phyloP scores from a whole-genome alignment of 2,113 vertebrate species.

The Thomomys bottae region DNA sequence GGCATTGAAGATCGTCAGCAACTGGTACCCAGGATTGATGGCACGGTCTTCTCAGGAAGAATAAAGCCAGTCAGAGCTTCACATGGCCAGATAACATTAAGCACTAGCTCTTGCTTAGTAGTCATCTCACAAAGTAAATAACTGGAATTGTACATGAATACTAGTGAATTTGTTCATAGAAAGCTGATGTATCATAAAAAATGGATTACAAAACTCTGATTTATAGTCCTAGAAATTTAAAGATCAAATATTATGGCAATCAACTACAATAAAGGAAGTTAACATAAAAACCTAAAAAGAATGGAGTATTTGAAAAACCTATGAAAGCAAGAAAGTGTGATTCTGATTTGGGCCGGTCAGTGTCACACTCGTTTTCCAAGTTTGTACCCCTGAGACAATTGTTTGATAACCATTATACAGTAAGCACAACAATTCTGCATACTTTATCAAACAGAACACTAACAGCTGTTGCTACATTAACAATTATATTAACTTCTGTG shows the following conservation, averaged over 20 bases:
- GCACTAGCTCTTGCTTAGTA: slow-evolving; percentile 45
- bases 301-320: slow-evolving; percentile 57
- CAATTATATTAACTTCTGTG: slow-evolving; percentile 58
- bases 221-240: background rate
- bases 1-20: background rate
- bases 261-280: background rate
- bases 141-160: slow-evolving; percentile 50
- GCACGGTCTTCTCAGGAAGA: background rate
- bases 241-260: background rate
- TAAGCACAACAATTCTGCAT: slow-evolving; percentile 81
- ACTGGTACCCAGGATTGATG: background rate
- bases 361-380: slow-evolving; percentile 81
- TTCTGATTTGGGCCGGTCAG: slow-evolving; percentile 83
- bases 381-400: slow-evolving; percentile 88
- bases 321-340: slow-evolving; percentile 32
- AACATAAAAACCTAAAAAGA: background rate
- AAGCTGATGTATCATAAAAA: slow-evolving; percentile 43
- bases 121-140: slow-evolving; percentile 44
- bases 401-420: slow-evolving; percentile 82
- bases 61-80: background rate
- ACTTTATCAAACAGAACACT: slow-evolving; percentile 76
- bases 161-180: background rate
- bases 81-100: background rate
- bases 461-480: slow-evolving; percentile 70
- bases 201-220: background rate